These are phyloP conservation scores for Girardinus metallicus DNA, from an alignment of 2,797 vertebrate genomes.

Conservation along the genomic window DNA sequence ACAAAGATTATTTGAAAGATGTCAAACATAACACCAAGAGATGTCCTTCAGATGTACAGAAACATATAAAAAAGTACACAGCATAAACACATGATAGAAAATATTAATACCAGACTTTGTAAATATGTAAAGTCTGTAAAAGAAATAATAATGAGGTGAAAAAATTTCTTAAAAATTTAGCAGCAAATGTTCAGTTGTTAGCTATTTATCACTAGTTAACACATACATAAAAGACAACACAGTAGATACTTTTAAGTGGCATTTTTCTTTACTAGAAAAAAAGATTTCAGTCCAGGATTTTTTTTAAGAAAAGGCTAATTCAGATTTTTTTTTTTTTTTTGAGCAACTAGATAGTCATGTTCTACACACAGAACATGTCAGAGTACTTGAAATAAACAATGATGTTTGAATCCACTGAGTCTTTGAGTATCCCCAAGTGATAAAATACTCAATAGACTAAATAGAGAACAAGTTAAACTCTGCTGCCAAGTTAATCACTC, in stretches of 20 bases:
- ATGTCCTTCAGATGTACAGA: conserved; percentile 11
- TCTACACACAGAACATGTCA: background rate
- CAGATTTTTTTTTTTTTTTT: background rate
- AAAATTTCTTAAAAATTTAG: background rate
- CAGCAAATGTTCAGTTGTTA: background rate
- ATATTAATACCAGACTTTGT: background rate
- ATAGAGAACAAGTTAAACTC: background rate
- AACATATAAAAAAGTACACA: background rate
- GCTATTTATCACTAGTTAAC: background rate
- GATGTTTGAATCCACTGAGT: background rate
- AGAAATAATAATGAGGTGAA: background rate
- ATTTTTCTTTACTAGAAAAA: background rate
- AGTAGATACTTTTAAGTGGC: background rate
- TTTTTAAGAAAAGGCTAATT: background rate
- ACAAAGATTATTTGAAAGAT: conserved; percentile 20
- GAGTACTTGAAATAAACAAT: background rate
- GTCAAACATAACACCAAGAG: background rate
- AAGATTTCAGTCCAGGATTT: too few species aligned
- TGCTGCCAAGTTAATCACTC: background rate
- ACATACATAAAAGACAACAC: background rate
- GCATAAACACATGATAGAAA: background rate
- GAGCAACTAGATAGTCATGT: background rate
- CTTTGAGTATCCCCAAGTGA: background rate
- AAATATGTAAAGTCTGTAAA: background rate
- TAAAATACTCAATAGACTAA: background rate